Base-by-base conservation (phyloP, 64 coral and sea anemone species). In the Dendronephthya gigantea region DNA sequence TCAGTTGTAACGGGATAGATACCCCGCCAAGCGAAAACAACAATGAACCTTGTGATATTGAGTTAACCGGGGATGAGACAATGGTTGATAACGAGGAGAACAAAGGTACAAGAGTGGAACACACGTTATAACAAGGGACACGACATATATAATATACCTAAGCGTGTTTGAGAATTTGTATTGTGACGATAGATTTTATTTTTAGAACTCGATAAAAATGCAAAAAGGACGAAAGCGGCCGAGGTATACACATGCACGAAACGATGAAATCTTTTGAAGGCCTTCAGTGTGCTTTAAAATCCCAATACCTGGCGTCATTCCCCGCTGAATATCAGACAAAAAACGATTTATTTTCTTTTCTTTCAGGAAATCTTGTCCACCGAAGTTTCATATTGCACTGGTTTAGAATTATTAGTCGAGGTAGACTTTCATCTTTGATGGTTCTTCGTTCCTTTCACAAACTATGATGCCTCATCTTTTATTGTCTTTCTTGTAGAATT, bases 311-410 rank as follows among this genome's bases (percentile, higher is more conserved):
- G 19, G 22, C n/a, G n/a, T n/a, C n/a, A 7, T n/a, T 66, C 2
- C 6, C 41, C 11, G 11, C 41, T 66, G 22, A 66, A 2, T 66
- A 6, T 17, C 29, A 30, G 58, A 66, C 58, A 15, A 66, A n/a
- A 15, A 66, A 66, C 6, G 29, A 66, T n/a, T n/a, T 17, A 66
- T 5, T 66, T 2, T 82, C 14, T 48, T 39, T 43, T 40, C 62
- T 28, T 84, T 3, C 30, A 90, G 88, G 88, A 90, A 47, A 83
- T 90, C 66, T 31, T 90, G 29, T 84, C 88, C 34, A 84, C 88
- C 22, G 88, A 90, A 83, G 58, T 90, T 47, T 90, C 88, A 70
- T 90, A 90, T 49, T 84, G 83, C 39, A 84, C 84, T 79, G 88
- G 82, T 40, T 90, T 90, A 55, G 70, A 90, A 28, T 47, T 90